Percentiles rank a stretch among this genome's conserved stretches.
Conservation (phyloP, 2,888 invertebrate genomes). For the Lycocerus yunnanus region DNA sequence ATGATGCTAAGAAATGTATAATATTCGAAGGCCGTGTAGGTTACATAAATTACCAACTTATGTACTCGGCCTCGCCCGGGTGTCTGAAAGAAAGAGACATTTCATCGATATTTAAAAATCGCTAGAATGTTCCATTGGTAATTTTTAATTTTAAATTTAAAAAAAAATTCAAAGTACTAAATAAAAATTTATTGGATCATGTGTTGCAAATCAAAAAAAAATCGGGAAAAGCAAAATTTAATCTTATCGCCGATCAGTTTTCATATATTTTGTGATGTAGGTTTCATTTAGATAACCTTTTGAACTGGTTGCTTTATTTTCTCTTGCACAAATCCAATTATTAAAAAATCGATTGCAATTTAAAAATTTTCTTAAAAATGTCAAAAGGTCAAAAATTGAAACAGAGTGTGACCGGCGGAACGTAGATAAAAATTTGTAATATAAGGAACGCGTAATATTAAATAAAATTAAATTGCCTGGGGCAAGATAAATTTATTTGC, state of each 20-base stretch:
- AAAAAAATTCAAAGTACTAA: no score
- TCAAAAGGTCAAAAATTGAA: not conserved
- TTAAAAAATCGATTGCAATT: not conserved
- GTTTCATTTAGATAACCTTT: not conserved
- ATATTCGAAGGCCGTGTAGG: not conserved
- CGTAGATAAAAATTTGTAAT: constrained; percentile 2
- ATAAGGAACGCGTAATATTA: constrained; percentile 2
- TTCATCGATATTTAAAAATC: no score
- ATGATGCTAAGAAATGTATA: not conserved
- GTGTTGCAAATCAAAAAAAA: no score
- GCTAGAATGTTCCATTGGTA: no score
- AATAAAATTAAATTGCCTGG: constrained; percentile 19
- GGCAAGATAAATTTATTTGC: constrained; percentile 21
- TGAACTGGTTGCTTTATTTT: not conserved
- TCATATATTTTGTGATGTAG: no score
- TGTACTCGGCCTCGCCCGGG: no score
- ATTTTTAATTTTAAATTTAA: no score
- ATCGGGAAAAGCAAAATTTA: no score
- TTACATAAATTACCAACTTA: not conserved
- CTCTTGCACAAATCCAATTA: not conserved
- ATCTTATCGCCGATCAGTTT: no score
- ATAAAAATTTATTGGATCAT: no score
- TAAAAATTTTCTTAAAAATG: not conserved
- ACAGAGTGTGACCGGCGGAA: not conserved
- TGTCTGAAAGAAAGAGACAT: no score